Conservation (phyloP, 2,888 invertebrate genomes). For the Spilosoma lubricipeda region DNA sequence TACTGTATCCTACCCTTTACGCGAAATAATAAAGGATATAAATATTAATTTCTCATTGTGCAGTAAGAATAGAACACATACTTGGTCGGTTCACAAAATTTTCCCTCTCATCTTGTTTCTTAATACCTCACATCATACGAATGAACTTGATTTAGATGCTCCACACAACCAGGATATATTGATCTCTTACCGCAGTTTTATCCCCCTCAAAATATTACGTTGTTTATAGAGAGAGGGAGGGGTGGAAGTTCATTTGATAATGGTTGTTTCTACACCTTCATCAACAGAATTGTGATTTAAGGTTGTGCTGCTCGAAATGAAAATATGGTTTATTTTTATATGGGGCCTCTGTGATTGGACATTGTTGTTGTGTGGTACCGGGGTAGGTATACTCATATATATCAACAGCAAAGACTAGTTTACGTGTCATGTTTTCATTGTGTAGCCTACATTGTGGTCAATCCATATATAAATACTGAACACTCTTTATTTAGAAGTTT, state of each 20-base stretch:
- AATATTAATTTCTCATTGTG: not conserved
- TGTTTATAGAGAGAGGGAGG: not conserved
- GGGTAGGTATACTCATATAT: not conserved
- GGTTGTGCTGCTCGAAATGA: not conserved
- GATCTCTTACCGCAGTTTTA: not conserved
- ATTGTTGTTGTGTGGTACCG: not conserved
- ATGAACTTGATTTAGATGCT: constrained; percentile 11
- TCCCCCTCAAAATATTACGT: not conserved
- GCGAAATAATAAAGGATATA: not conserved
- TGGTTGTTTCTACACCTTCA: constrained; percentile 1
- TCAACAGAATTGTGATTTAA: constrained; percentile 6
- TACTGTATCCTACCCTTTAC: not conserved
- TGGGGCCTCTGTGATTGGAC: not conserved
- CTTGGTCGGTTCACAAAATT: not conserved
- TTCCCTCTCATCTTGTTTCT: not conserved
- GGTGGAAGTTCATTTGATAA: not conserved
- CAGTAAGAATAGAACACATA: not conserved
- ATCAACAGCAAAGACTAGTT: not conserved
- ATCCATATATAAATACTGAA: too few species aligned
- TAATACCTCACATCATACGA: constrained; percentile 1
- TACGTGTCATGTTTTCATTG: too few species aligned
- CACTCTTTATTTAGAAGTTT: too few species aligned
- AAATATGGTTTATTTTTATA: constrained; percentile 7
- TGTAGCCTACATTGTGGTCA: too few species aligned
- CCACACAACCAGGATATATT: not conserved